These are phyloP conservation scores for Anguilla obscura DNA, from an alignment of 2,797 vertebrate species.

Conservation along the genomic window DNA sequence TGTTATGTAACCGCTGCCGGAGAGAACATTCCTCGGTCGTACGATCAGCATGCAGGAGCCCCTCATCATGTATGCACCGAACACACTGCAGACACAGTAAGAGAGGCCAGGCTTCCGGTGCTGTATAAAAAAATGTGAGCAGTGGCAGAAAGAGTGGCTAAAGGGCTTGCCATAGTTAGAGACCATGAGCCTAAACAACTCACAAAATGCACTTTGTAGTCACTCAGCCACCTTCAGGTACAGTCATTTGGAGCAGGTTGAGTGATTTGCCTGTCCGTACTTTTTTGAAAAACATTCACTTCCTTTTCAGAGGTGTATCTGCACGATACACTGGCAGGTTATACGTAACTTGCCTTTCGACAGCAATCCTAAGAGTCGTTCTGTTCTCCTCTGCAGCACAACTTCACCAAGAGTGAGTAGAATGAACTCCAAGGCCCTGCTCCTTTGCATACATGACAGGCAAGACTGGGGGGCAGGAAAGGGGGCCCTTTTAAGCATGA, in stretches of 20 bases:
- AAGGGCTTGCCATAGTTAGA: not conserved
- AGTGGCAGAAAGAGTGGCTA: not conserved
- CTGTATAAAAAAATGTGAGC: not conserved
- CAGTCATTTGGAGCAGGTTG: not conserved
- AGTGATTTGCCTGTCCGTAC: not conserved
- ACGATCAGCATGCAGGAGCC: constrained; percentile 36
- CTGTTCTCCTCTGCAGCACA: not conserved
- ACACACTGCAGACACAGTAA: not conserved
- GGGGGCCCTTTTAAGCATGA: not conserved
- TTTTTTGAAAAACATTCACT: not conserved
- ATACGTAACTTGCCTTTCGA: not conserved
- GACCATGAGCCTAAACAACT: not conserved
- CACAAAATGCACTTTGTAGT: not conserved
- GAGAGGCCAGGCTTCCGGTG: constrained; percentile 13
- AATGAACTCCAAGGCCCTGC: not conserved
- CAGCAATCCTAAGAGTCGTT: not conserved
- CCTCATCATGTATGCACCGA: constrained; percentile 28
- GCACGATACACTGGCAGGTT: not conserved
- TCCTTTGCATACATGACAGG: not conserved
- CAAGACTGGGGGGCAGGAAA: constrained; percentile 8
- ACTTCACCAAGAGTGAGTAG: no score
- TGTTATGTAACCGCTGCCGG: constrained; percentile 61
- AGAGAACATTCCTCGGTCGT: constrained; percentile 46
- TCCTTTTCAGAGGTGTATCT: not conserved
- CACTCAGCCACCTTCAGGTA: not conserved